Evolutionary conservation across 2,797 vertebrate species (phyloP).

Genomic region (Catamblyrhynchus diadema): DNA sequence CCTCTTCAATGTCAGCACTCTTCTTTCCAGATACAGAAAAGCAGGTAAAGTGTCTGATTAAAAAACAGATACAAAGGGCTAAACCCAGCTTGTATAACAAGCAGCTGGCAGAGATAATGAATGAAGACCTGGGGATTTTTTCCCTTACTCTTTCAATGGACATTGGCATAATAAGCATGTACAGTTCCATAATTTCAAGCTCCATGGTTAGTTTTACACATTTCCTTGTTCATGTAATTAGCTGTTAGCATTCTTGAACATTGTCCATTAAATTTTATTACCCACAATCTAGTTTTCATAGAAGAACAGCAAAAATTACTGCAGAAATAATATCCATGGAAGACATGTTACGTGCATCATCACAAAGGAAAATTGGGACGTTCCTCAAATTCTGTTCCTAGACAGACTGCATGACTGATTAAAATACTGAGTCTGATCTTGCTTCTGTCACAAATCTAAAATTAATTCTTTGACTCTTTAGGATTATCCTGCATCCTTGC

Average conservation of each 20-base stretch:
- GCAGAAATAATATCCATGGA: background rate
- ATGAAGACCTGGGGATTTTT: background rate
- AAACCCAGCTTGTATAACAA: constrained; percentile 6
- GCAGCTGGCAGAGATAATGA: background rate
- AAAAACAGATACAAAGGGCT: constrained; percentile 38
- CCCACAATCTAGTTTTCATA: constrained; percentile 18
- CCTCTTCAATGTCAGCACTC: background rate
- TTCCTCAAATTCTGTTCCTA: background rate
- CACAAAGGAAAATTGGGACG: background rate
- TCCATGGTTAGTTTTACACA: constrained; percentile 18
- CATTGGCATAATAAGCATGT: background rate
- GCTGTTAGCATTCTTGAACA: constrained; percentile 34
- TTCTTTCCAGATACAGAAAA: constrained; percentile 27
- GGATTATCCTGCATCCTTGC: background rate
- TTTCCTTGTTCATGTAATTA: constrained; percentile 52
- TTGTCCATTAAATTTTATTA: constrained; percentile 45
- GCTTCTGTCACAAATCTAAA: background rate
- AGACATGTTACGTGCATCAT: background rate
- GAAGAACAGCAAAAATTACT: background rate
- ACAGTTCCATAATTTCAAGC: constrained; percentile 18
- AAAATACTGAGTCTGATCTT: background rate
- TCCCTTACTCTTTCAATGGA: background rate
- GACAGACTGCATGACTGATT: background rate
- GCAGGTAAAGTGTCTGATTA: constrained; percentile 6
- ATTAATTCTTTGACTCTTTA: background rate